Evolutionary conservation across 30 jellyfish, hydroid and myxozoan species (phyloP).

Genomic region (Clytia hemisphaerica): DNA sequence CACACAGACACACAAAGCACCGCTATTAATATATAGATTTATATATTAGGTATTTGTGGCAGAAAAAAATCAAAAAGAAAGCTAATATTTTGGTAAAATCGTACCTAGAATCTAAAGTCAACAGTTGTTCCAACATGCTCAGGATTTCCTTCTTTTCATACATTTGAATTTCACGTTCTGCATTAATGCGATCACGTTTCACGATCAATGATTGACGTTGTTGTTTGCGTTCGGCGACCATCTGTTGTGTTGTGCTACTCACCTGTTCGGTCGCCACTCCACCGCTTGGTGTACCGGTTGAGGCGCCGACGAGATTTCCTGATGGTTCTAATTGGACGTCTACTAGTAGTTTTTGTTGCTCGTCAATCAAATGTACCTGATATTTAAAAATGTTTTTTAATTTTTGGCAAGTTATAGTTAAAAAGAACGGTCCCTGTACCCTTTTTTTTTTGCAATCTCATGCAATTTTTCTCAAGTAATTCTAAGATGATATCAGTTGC

Average conservation of each 20-base stretch:
- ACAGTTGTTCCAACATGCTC: constrained; percentile 54
- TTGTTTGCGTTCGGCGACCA: constrained; percentile 56
- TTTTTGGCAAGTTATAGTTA: no score
- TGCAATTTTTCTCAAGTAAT: no score
- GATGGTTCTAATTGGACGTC: constrained; percentile 13
- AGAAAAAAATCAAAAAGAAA: no score
- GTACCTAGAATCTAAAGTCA: constrained; percentile 45
- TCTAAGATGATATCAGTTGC: no score
- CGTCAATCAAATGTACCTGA: constrained; percentile 76
- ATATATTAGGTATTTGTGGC: background rate
- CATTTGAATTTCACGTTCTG: constrained; percentile 32
- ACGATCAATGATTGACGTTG: constrained; percentile 46
- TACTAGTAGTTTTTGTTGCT: constrained; percentile 62
- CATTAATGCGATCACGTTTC: constrained; percentile 42
- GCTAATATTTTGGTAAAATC: no score
- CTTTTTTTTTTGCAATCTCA: no score
- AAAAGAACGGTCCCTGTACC: no score
- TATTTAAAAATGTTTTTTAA: no score
- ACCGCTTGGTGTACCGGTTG: no score
- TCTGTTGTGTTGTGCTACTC: constrained; percentile 33
- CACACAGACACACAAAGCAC: no score
- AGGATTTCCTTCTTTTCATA: constrained; percentile 52
- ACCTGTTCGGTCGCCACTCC: constrained; percentile 21
- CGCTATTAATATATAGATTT: no score
- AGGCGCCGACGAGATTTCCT: background rate